Evolutionary conservation across 2,888 invertebrate genomes (phyloP), one percentile per base, ranked within the genome.

Genomic region (Coleophora flavipennella): DNA sequence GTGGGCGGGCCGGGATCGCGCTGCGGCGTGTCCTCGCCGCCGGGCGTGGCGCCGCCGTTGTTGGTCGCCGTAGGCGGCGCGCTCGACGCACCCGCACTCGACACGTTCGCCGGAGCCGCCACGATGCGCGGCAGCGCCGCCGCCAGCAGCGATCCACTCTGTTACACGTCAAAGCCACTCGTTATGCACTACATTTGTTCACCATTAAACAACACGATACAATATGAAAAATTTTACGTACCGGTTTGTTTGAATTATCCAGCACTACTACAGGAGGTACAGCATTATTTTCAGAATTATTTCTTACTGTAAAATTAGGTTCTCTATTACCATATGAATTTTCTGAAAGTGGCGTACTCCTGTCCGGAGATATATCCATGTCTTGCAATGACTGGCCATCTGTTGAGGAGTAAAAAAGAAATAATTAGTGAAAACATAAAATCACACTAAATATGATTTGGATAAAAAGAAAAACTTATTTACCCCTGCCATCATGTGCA

Each of bases 321-420:
- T 77, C 81, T 67, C 73, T 62, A 33, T 59, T 61, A 32, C 71
- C 69, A 48, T 91, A 92, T 44, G 91, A 90, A 49, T 91, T 90
- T 77, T 94, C 94, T 20, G 94, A 94, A 41, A 94, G 90, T 31
- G 94, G 94, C 46, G 94, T 95, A 66, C 94, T 95, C 64, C 94
- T 91, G 54, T 93, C 94, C 11, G 95, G 95, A 43, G 96, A 96
- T 63, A 96, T 96, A 65, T 97, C 96, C 96, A 96, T 96, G 64
- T 96, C 96, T 75, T 95, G 93, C 50, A 88, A 75, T 59, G 85
- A 84, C 45, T 87, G 87, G 39, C 78, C 83, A 65, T 83, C 81
- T 81, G 51, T 20, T 28, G 35, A 31, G 11, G 2, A 11, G 10
- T 29, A 9, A 29, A 3, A 20, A 20, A n/a, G n/a, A n/a, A 4